Percentiles rank a stretch among this genome's conserved stretches.
Conservation (phyloP, 2,797 vertebrate species). For the Mallotus villosus region DNA sequence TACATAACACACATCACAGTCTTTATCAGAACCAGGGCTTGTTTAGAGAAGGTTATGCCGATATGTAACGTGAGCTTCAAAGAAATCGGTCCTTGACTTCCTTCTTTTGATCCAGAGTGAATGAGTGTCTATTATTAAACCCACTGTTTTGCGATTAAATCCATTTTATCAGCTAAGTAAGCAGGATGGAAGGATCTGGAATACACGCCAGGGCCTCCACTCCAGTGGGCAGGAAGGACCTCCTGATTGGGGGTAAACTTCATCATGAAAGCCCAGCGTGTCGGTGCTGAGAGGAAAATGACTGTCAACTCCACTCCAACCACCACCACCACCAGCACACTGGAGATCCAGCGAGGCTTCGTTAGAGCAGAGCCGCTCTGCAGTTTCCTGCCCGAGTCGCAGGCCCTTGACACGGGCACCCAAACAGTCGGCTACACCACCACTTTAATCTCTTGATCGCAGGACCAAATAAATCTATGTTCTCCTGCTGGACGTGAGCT, state of each 20-base stretch:
- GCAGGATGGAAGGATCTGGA: constrained; percentile 32
- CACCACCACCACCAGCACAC: constrained; percentile 29
- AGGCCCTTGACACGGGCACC: constrained; percentile 46
- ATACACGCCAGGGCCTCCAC: constrained; percentile 32
- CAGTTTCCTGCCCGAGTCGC: constrained; percentile 47
- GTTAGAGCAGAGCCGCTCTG: constrained; percentile 29
- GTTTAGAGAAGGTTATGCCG: background rate
- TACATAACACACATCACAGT: constrained; percentile 32
- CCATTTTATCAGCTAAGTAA: constrained; percentile 49
- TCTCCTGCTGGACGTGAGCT: constrained; percentile 31
- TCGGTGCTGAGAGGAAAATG: constrained; percentile 60
- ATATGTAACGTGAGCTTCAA: constrained; percentile 53
- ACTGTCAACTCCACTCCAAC: constrained; percentile 1
- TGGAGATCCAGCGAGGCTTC: constrained; percentile 57
- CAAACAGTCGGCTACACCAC: constrained; percentile 40
- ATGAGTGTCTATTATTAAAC: constrained; percentile 56
- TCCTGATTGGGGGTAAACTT: constrained; percentile 59
- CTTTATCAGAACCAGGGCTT: constrained; percentile 18
- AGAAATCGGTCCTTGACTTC: constrained; percentile 49
- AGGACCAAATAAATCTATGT: constrained; percentile 56
- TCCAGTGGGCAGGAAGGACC: constrained; percentile 57
- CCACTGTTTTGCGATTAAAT: constrained; percentile 51
- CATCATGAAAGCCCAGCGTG: constrained; percentile 48
- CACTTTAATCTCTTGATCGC: constrained; percentile 63
- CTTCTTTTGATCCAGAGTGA: constrained; percentile 51